Evolutionary conservation across 2,888 invertebrate species (phyloP), one percentile per base, ranked within the genome.

Genomic region (Herminia tarsipennalis): DNA sequence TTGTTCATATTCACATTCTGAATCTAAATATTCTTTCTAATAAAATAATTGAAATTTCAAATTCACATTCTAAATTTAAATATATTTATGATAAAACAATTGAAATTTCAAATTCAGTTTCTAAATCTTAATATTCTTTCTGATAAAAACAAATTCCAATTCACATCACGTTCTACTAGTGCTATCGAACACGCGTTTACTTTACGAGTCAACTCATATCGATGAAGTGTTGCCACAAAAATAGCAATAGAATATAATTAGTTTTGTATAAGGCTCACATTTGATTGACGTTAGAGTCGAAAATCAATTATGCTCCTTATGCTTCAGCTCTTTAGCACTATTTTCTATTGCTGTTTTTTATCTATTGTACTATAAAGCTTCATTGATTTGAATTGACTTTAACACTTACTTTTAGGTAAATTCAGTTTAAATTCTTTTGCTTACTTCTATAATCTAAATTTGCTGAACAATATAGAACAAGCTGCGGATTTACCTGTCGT

Each of bases 401-500:
- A 17, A 21, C 6, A 17, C 16, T 16, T 27, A 12, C 28, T 21
- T 20, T 3, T 16, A 32, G 32, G 5, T 35, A 0, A 2, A 21
- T n/a, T 36, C 13, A 17, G 9, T 50, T 45, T 50, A 9, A 27
- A 43, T 40, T 44, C 21, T 22, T 18, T n/a, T 16, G 8, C 37
- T 38, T 32, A 14, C 40, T 12, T 32, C 14, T 32, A 18, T 2
- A 32, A 40, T 29, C 34, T 32, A 28, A 40, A 41, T 38, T n/a
- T 37, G 10, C 12, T 10, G 24, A 17, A 25, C 12, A 8, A 24
- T 32, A 33, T 37, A 32, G 29, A 18, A 22, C 16, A 40, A 24
- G 33, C 27, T 45, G 33, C 50, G 14, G 43, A 53, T 52, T 56
- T 49, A 59, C 49, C 49, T 56, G 52, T 32, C 46, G 39, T 27